Evolutionary conservation across 2,797 vertebrate species (phyloP), one percentile per base, ranked within the genome.

Genomic region (Xyrichtys novacula): DNA sequence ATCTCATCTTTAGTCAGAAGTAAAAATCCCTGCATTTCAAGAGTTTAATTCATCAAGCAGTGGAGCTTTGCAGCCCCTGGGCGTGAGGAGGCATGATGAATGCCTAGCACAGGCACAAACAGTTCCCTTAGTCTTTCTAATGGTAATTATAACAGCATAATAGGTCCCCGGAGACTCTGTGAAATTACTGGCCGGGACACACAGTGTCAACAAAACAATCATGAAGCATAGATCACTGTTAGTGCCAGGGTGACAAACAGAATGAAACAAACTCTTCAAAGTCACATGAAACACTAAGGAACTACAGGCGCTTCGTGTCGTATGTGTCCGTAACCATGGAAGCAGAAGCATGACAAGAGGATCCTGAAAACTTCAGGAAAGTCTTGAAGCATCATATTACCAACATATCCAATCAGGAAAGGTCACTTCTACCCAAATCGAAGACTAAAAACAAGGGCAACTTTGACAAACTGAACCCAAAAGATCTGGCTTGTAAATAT

Each of bases 131-230:
- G 64, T 86, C 74, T 79, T 78, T 85, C 76, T 56, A 81, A 52
- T 88, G 82, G 87, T 91, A 91, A 93, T 92, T 91, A 91, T 85
- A 86, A 84, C 65, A 59, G 67, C 71, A 72, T 88, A 87, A 89
- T 85, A 77, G 66, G 43, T 84, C 89, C 80, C 80, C 7, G 10
- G 84, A 84, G 85, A 83, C 39, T 56, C 22, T 17, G 57, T 73
- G 73, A 84, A 89, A 91, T 87, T 57, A 81, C 84, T 76, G 72
- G 64, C 57, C 46, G 42, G 78, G 73, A 89, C 84, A 77, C 68
- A 32, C 43, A 44, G 68, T 84, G 74, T 81, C 78, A 84, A 84
- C 83, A 76, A 65, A 78, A 80, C 72, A 81, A 72, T 83, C 70
- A 80, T 77, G 22, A 11, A 7, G 58, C 46, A 80, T 90, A 78